Evolutionary conservation across 2,888 invertebrate species (phyloP).

Genomic region (Caenorhabditis wallacei): DNA sequence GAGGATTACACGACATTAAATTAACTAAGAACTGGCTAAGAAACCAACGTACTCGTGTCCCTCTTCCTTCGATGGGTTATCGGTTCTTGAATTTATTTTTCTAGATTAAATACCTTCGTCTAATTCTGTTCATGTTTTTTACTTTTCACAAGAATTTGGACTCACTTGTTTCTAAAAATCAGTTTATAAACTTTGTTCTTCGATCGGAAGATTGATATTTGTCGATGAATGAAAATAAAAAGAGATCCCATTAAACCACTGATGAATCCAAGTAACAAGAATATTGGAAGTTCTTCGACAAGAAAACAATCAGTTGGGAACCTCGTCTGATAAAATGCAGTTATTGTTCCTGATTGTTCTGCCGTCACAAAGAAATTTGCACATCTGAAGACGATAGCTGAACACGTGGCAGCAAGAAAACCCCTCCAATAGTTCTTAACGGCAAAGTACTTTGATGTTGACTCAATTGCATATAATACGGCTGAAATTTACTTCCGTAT

Average conservation of each 20-base stretch:
- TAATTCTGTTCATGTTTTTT: neutral
- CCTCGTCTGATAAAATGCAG: conserved; percentile 89
- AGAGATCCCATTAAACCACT: conserved; percentile 72
- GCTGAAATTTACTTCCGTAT: conserved; percentile 64
- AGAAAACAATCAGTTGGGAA: conserved; percentile 90
- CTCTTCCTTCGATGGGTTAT: conserved; percentile 2
- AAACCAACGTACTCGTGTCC: conserved; percentile 19
- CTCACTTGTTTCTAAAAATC: conserved; percentile 75
- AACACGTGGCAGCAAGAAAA: conserved; percentile 97
- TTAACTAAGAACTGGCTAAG: neutral
- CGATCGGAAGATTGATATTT: conserved; percentile 69
- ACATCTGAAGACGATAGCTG: conserved; percentile 94
- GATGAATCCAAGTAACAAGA: conserved; percentile 89
- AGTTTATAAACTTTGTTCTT: conserved; percentile 67
- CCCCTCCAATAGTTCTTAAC: conserved; percentile 97
- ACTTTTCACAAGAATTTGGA: neutral
- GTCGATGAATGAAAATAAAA: conserved; percentile 72
- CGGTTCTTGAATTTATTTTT: neutral
- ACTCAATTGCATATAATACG: conserved; percentile 94
- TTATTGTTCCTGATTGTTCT: conserved; percentile 88
- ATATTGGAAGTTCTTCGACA: conserved; percentile 95
- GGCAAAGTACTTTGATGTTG: conserved; percentile 98
- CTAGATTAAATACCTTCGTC: neutral
- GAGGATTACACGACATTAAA: neutral
- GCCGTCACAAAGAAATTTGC: conserved; percentile 77